Conservation (phyloP, 2,113 vertebrate species). For the Leuciscus idus region DNA sequence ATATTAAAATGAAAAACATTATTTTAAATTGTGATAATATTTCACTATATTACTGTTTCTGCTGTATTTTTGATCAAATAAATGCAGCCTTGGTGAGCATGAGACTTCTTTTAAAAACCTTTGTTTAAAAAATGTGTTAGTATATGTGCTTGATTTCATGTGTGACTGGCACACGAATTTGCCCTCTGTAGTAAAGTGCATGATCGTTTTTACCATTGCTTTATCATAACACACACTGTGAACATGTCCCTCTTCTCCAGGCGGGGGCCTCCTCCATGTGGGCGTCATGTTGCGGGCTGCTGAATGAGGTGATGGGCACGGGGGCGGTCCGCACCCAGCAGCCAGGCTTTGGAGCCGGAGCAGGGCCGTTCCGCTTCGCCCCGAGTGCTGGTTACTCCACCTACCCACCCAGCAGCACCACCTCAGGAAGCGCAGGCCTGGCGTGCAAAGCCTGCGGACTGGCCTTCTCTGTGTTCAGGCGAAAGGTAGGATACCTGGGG, state of each 20-base stretch:
- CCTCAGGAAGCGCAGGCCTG: slow-evolving; percentile 79
- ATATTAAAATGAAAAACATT: too few species aligned
- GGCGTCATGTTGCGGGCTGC: slow-evolving; percentile 96
- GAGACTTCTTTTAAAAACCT: too few species aligned
- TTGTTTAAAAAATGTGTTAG: too few species aligned
- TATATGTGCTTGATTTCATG: neutral
- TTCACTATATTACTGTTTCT: too few species aligned
- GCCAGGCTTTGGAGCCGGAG: slow-evolving; percentile 85
- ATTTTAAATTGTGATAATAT: too few species aligned
- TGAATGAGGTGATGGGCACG: slow-evolving; percentile 98
- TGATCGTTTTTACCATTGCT: neutral
- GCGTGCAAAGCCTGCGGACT: slow-evolving; percentile 95
- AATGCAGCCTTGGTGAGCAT: too few species aligned
- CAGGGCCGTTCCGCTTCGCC: slow-evolving; percentile 91
- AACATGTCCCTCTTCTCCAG: slow-evolving; percentile 65
- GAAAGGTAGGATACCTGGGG: slow-evolving; percentile 81
- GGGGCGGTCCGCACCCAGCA: slow-evolving; percentile 93
- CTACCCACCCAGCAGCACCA: slow-evolving; percentile 84
- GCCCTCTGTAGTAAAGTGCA: neutral
- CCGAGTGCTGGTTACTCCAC: slow-evolving; percentile 87
- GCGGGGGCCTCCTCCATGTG: slow-evolving; percentile 98
- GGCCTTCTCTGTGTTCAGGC: slow-evolving; percentile 93
- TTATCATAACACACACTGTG: neutral
- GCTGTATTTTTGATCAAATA: too few species aligned
- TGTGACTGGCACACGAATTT: neutral